Base-by-base conservation (phyloP, 2,888 invertebrate species). In the Temnothorax rugatulus region DNA sequence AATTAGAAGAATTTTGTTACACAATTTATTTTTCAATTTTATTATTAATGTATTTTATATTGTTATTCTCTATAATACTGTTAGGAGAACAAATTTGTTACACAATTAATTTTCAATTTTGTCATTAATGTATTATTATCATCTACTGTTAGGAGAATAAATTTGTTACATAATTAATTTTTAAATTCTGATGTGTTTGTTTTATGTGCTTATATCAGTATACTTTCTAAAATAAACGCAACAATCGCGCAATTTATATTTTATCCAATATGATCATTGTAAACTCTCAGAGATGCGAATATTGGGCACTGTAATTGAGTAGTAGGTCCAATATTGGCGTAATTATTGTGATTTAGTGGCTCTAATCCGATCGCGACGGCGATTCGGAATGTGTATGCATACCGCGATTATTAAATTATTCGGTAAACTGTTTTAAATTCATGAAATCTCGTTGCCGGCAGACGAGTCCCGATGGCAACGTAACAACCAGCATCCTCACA, bases 401-500 rank as follows among this genome's bases (percentile, higher is more conserved):
- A 71, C 47, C n/a, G 71, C 57, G 84, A 85, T 85, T 75, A 83
- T 83, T 75, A 85, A 76, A 84, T 84, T 82, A 84, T 84, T 87
- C 82, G 83, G 82, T 83, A 85, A 89, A 89, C 87, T 86, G 85
- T 90, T 91, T 87, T 79, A 87, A 86, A 90, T 89, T 90, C 88
- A 91, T 91, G 87, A 89, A 89, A 87, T 81, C 69, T 76, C 63
- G 29, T 29, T 29, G 63, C 84, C 75, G 94, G 69, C 95, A 95
- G 95, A 95, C 96, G 95, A 97, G 96, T 90, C 96, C 96, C 29
- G 97, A 97, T 94, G 96, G 96, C 89, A 98, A 98, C 95, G 96
- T 96, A 84, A 98, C 98, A 79, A 96, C 97, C 84, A 98, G 98
- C 94, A 96, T 97, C 84, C 95, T 98, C 90, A 97, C 97, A 85